Percentiles rank a stretch among this genome's conserved stretches.
These are phyloP conservation scores for Fringilla coelebs DNA, from an alignment of 2,797 vertebrate species.

Conservation along the genomic window DNA sequence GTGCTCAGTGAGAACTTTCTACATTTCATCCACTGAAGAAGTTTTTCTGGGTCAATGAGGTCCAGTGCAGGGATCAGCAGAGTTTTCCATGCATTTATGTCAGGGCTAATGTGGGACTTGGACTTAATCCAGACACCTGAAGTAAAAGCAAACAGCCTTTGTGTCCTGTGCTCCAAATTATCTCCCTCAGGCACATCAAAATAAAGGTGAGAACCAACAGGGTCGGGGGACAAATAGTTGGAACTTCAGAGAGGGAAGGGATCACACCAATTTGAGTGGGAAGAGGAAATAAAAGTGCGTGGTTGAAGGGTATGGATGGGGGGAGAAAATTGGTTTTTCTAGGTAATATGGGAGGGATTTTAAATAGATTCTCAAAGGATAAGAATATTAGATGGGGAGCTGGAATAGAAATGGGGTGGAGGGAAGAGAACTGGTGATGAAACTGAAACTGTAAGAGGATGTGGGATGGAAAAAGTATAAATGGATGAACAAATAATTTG, in stretches of 20 bases:
- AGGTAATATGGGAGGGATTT: background rate
- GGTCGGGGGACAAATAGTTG: background rate
- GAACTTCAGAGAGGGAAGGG: background rate
- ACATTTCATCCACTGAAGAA: background rate
- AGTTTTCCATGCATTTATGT: background rate
- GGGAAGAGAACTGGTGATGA: background rate
- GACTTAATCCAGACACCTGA: background rate
- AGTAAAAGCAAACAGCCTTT: background rate
- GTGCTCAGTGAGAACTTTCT: background rate
- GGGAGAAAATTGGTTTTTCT: background rate
- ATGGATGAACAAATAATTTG: background rate
- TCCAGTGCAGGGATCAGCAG: background rate
- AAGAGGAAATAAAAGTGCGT: background rate
- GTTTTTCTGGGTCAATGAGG: background rate
- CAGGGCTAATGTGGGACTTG: background rate
- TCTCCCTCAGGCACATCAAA: background rate
- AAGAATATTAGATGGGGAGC: background rate
- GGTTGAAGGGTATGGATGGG: background rate
- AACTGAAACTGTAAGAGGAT: constrained; percentile 17
- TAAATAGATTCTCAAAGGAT: background rate
- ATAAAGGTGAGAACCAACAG: background rate
- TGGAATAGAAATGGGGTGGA: background rate
- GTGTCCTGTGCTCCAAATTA: background rate
- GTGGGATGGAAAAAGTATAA: background rate
- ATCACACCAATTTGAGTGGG: background rate